Percentiles rank a stretch among this genome's conserved stretches.
Conservation (phyloP, 2,113 vertebrate genomes). For the Hiodon tergisus region DNA sequence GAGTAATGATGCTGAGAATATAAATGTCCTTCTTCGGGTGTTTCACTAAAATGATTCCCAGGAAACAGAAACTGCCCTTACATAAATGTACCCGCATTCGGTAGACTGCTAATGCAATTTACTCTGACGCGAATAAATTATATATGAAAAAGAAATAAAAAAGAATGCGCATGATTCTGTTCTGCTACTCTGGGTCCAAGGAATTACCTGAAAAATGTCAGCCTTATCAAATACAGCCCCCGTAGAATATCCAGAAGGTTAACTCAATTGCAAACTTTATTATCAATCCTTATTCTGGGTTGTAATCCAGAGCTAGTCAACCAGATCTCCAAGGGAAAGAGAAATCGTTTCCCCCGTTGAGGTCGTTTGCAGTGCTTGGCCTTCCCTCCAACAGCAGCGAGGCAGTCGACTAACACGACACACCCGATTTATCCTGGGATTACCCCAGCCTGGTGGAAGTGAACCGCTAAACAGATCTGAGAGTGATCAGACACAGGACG, state of each 20-base stretch:
- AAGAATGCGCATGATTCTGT: neutral
- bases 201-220: neutral
- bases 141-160: slow-evolving; percentile 4
- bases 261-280: slow-evolving; percentile 20
- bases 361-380: slow-evolving; percentile 13
- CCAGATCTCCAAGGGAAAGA: slow-evolving; percentile 11
- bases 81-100: neutral
- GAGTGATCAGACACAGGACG: too few species aligned
- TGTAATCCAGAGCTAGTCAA: slow-evolving; percentile 16
- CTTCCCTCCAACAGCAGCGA: slow-evolving; percentile 7
- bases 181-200: neutral
- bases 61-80: neutral
- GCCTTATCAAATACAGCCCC: slow-evolving; percentile 14
- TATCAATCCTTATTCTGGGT: slow-evolving; percentile 21
- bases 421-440: neutral
- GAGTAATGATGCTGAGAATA: too few species aligned
- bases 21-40: too few species aligned
- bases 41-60: neutral
- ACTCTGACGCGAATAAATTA: too few species aligned
- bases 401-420: neutral
- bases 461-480: too few species aligned
- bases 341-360: slow-evolving; percentile 10
- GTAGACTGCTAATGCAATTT: slow-evolving; percentile 1
- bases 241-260: slow-evolving; percentile 14
- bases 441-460: neutral